Evolutionary conservation across 2,797 vertebrate genomes (phyloP).

Genomic region (Acropternis orthonyx): DNA sequence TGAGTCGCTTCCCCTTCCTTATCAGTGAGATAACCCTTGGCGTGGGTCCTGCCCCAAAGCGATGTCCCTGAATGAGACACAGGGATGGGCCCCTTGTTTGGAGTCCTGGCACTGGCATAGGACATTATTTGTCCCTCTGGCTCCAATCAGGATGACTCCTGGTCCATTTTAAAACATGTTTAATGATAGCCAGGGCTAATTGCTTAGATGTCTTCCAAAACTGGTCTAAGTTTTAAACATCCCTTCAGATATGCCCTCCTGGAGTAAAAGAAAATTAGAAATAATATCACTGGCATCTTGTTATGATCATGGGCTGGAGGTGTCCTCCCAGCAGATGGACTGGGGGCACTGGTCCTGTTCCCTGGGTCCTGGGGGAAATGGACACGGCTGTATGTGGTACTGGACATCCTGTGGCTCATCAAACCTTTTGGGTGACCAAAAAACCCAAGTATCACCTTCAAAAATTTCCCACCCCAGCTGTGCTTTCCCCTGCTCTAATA

Average conservation of each 20-base stretch:
- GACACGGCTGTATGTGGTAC: not conserved
- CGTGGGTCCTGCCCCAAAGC: accelerated
- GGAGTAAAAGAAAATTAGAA: not conserved
- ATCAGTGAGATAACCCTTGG: not conserved
- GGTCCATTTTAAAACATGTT: not conserved
- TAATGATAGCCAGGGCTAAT: not conserved
- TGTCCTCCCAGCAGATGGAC: not conserved
- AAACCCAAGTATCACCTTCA: not conserved
- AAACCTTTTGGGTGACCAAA: not conserved
- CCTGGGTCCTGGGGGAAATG: not conserved
- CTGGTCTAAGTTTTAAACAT: not conserved
- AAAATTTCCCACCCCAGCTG: not conserved
- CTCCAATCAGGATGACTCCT: not conserved
- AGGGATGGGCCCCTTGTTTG: accelerated
- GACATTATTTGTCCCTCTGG: not conserved
- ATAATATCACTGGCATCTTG: not conserved
- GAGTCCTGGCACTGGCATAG: not conserved
- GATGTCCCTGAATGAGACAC: accelerated
- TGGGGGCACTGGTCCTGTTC: not conserved
- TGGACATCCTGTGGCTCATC: accelerated
- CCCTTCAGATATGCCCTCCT: not conserved
- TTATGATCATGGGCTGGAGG: not conserved
- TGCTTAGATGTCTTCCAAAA: not conserved
- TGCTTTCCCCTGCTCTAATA: not conserved
- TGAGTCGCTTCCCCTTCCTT: accelerated